Conservation (phyloP, 2,888 invertebrate genomes). For the Trachelus troglodyta region DNA sequence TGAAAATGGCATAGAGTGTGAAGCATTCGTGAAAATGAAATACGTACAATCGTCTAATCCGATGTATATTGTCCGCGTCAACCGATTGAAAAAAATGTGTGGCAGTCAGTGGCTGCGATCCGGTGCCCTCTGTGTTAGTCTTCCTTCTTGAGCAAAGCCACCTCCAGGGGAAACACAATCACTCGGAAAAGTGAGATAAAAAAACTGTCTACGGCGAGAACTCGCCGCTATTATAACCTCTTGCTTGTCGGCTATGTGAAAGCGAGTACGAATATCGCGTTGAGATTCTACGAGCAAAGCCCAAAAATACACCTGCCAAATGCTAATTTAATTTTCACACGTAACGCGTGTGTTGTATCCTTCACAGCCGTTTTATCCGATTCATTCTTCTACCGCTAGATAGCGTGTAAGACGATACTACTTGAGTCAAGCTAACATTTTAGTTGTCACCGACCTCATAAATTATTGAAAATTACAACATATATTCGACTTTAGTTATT, state of each 20-base stretch:
- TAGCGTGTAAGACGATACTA: not conserved
- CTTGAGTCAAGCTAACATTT: not conserved
- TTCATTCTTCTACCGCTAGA: not conserved
- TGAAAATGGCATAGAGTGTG: not conserved
- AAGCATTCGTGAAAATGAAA: not conserved
- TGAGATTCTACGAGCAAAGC: slow-evolving; percentile 31
- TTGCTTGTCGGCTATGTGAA: not conserved
- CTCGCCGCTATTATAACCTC: not conserved
- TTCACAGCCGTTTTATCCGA: slow-evolving; percentile 33
- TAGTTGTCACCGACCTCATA: not conserved
- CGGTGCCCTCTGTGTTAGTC: not conserved
- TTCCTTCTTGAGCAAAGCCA: not conserved
- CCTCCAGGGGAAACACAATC: not conserved
- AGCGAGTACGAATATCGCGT: not conserved
- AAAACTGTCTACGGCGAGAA: not conserved
- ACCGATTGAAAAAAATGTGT: not conserved
- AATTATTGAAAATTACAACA: not conserved
- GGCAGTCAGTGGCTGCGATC: not conserved
- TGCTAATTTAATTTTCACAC: slow-evolving; percentile 46
- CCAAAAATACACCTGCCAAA: slow-evolving; percentile 27
- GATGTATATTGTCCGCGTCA: not conserved
- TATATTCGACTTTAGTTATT: not conserved
- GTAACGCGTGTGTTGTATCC: slow-evolving; percentile 28
- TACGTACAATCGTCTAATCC: not conserved
- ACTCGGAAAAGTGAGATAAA: not conserved